Base-by-base conservation (phyloP, 1,140 invertebrate species). In the Bemisia tabaci region DNA sequence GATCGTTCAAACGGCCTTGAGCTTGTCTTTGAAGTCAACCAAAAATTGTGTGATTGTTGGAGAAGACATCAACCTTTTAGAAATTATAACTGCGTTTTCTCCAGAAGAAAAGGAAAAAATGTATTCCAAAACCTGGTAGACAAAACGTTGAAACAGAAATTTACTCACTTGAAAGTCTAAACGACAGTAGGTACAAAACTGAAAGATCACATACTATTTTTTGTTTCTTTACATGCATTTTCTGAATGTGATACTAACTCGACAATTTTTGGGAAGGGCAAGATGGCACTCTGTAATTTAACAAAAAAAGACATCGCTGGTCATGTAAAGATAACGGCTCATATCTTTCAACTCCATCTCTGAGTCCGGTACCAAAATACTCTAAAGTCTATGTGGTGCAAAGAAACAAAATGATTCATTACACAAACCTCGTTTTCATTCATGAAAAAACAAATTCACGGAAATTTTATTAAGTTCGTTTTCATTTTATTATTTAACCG, bases 171-270 rank as follows among this genome's bases (percentile, higher is more conserved):
- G 26, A 22, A 21, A 33, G 25, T 25, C 24, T 9, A 61, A 23
- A 27, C 63, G 59, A 66, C 64, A n/a, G n/a, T n/a, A n/a, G 48
- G 39, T 1, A 48, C 39, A 48, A 23, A 48, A 64, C 39, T 64
- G 9, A 48, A 64, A n/a, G n/a, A n/a, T n/a, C n/a, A n/a, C n/a
- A 70, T 70, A 59, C 58, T 71, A 64, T 70, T 71, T n/a, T n/a
- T n/a, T n/a, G n/a, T n/a, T n/a, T n/a, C n/a, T 65, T 25, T 68
- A 39, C 66, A 71, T 64, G 68, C 70, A 21, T 60, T 71, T 27
- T 67, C 58, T 59, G 68, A 65, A 24, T 71, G 67, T n/a, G n/a
- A n/a, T n/a, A n/a, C n/a, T n/a, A n/a, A n/a, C n/a, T n/a, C n/a
- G n/a, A n/a, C n/a, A n/a, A n/a, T n/a, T n/a, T n/a, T n/a, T n/a